A percentile compares a stretch with the other conserved stretches of the same genome.
Evolutionary conservation across 2,888 invertebrate genomes (phyloP).

Genomic region (Baccha elongata): DNA sequence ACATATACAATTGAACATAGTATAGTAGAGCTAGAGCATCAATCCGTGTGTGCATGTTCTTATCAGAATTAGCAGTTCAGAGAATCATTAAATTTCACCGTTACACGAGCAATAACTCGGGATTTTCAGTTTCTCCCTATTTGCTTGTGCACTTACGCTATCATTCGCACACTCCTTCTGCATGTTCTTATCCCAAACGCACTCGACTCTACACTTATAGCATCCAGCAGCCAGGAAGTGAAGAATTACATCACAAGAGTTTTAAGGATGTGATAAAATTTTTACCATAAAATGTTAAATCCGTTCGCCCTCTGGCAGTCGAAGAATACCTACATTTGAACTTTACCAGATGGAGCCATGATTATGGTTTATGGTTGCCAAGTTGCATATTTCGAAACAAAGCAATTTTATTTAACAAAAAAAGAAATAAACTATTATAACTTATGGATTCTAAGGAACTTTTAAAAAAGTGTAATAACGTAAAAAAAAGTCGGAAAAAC

Average conservation of each 20-base stretch:
- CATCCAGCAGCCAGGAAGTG: constrained; percentile 46
- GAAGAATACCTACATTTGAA: background rate
- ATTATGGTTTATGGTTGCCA: constrained; percentile 5
- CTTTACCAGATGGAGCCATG: constrained; percentile 9
- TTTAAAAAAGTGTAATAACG: too few species aligned
- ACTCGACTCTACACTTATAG: constrained; percentile 14
- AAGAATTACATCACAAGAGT: constrained; percentile 65
- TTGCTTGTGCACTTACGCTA: constrained; percentile 42
- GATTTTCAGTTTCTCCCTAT: constrained; percentile 46
- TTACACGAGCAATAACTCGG: constrained; percentile 68
- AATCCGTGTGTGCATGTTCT: constrained; percentile 52
- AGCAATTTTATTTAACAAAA: too few species aligned
- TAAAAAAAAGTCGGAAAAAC: too few species aligned
- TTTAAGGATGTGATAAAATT: constrained; percentile 70
- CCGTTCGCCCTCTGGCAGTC: constrained; percentile 24
- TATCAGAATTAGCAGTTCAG: constrained; percentile 71
- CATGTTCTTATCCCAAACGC: constrained; percentile 51
- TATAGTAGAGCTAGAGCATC: background rate
- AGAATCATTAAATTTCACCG: constrained; percentile 70
- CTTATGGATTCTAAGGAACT: too few species aligned
- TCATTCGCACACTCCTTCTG: constrained; percentile 63
- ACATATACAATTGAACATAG: too few species aligned
- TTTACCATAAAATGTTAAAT: constrained; percentile 52
- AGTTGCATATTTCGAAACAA: too few species aligned
- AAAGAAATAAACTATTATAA: too few species aligned